Evolutionary conservation across 2,888 invertebrate species (phyloP).

Genomic region (Anoplius nigerrimus): DNA sequence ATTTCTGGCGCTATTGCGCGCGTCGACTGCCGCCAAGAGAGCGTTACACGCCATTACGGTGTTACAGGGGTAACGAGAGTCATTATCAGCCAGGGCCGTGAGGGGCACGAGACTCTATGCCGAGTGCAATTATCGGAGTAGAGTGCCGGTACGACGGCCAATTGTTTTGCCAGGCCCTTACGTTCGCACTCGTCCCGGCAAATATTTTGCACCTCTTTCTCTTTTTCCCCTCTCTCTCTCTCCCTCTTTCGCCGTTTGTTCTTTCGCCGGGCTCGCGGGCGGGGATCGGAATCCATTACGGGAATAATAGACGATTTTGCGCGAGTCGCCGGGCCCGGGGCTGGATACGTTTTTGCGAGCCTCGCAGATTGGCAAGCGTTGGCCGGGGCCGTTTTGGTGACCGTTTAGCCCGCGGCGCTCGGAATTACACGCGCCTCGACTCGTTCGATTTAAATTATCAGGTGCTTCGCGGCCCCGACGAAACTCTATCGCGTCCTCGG

Average conservation of each 20-base stretch:
- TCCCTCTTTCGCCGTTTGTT: slow-evolving; percentile 8
- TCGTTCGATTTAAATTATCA: slow-evolving; percentile 63
- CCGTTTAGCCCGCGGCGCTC: slow-evolving; percentile 49
- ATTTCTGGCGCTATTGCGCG: too few species aligned
- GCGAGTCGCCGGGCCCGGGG: slow-evolving; percentile 30
- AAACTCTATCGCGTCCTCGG: slow-evolving; percentile 39
- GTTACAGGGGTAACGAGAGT: too few species aligned
- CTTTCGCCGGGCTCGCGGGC: slow-evolving; percentile 28
- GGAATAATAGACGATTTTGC: slow-evolving; percentile 53
- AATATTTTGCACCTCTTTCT: background rate
- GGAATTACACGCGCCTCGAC: slow-evolving; percentile 53
- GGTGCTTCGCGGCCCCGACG: slow-evolving; percentile 46
- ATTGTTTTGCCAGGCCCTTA: too few species aligned
- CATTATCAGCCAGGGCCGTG: too few species aligned
- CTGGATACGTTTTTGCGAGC: slow-evolving; percentile 47
- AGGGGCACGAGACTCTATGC: too few species aligned
- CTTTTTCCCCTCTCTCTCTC: background rate
- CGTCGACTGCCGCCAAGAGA: too few species aligned
- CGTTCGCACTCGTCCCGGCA: too few species aligned
- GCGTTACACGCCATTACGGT: too few species aligned
- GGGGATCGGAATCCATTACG: slow-evolving; percentile 54
- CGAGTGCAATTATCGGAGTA: too few species aligned
- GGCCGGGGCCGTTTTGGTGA: slow-evolving; percentile 40
- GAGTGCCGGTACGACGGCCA: too few species aligned
- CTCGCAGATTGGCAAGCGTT: slow-evolving; percentile 49